Percentiles rank a stretch among this genome's conserved stretches.
phyloP scores from a whole-genome alignment of 2,888 invertebrate species.

The Bombyx huttoni region DNA sequence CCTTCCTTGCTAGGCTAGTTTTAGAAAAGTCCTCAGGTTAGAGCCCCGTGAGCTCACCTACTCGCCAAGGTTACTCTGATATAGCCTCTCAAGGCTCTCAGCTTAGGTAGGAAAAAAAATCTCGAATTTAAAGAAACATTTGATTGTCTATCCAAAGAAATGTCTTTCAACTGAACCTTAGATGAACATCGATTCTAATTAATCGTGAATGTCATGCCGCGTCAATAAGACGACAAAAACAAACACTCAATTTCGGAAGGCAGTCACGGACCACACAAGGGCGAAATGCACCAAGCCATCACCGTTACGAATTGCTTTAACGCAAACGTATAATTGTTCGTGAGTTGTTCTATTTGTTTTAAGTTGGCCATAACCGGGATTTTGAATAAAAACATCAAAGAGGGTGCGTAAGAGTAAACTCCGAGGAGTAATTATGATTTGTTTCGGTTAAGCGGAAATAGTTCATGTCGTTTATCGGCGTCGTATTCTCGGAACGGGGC shows the following conservation, averaged over 20 bases:
- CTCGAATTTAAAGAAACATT: no score
- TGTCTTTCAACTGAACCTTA: no score
- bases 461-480: conserved; percentile 64
- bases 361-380: conserved; percentile 64
- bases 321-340: conserved; percentile 66
- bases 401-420: conserved; percentile 57
- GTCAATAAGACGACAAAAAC: conserved; percentile 32
- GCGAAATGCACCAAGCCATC: conserved; percentile 60
- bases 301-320: conserved; percentile 67
- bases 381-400: conserved; percentile 70
- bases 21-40: no score
- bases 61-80: no score
- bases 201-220: conserved; percentile 40
- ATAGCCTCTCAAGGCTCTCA: no score
- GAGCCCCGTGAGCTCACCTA: no score
- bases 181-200: conserved; percentile 18
- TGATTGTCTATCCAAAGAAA: no score
- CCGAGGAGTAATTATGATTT: conserved; percentile 68
- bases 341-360: conserved; percentile 68
- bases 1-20: no score
- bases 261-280: conserved; percentile 56
- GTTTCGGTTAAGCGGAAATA: conserved; percentile 69
- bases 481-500: conserved; percentile 49
- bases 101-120: no score
- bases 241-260: conserved; percentile 31